Evolutionary conservation across 2,888 invertebrate species (phyloP).

Genomic region (Notodonta dromedarius): DNA sequence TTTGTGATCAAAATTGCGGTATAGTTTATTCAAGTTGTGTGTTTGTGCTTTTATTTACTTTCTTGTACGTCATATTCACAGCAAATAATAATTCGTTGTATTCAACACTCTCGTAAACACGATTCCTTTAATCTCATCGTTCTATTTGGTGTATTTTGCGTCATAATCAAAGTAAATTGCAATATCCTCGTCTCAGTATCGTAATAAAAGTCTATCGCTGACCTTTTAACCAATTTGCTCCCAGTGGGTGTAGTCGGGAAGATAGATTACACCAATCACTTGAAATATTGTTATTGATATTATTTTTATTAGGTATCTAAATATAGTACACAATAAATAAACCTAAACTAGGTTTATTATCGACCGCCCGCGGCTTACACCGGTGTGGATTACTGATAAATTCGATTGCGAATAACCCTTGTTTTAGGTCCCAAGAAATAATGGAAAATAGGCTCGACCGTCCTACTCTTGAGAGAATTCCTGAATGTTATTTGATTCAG

Average conservation of each 20-base stretch:
- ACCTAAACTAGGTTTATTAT: slow-evolving; percentile 28
- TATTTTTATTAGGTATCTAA: slow-evolving; percentile 40
- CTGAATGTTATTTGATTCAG: slow-evolving; percentile 5
- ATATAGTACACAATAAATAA: slow-evolving; percentile 39
- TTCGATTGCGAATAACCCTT: slow-evolving; percentile 12
- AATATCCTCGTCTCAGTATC: slow-evolving; percentile 1
- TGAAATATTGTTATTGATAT: slow-evolving; percentile 46
- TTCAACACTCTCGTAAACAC: neutral
- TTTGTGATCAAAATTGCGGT: neutral
- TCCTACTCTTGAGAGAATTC: slow-evolving; percentile 6
- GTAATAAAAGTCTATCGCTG: slow-evolving; percentile 38
- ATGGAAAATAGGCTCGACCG: slow-evolving; percentile 9
- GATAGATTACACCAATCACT: slow-evolving; percentile 51
- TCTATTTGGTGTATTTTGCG: neutral
- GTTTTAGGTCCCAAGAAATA: slow-evolving; percentile 10
- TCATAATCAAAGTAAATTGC: slow-evolving; percentile 6
- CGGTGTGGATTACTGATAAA: slow-evolving; percentile 24
- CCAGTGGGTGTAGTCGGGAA: slow-evolving; percentile 38
- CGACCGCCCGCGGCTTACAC: slow-evolving; percentile 20
- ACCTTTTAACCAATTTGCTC: slow-evolving; percentile 47
- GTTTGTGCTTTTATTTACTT: neutral
- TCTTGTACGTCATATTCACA: neutral
- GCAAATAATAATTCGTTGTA: neutral
- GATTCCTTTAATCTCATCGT: neutral
- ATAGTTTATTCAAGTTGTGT: slow-evolving; percentile 2